Percentiles rank a stretch among this genome's conserved stretches.
Evolutionary conservation across 2,113 vertebrate genomes (phyloP).

Genomic region (Anolis sagrei): DNA sequence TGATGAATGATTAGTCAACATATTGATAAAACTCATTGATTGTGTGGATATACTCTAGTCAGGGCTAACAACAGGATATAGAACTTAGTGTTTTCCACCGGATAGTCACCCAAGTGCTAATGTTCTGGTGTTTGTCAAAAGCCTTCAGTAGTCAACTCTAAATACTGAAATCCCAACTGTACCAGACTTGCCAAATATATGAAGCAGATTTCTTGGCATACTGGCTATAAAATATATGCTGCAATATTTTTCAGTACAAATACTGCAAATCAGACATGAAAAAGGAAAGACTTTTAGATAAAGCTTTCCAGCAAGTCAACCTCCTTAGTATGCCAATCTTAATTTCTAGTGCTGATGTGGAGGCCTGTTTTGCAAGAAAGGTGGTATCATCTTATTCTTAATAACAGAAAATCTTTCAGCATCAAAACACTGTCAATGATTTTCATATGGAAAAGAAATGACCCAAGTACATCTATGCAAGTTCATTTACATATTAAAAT

Average conservation of each 20-base stretch:
- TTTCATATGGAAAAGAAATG: neutral
- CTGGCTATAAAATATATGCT: neutral
- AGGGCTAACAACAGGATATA: no score
- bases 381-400: neutral
- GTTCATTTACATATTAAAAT: neutral
- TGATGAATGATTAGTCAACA: no score
- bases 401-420: neutral
- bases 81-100: no score
- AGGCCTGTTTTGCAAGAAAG: conserved; percentile 1
- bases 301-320: neutral
- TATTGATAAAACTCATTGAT: no score
- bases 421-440: neutral
- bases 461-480: neutral
- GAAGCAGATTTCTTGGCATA: neutral
- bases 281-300: neutral
- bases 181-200: neutral
- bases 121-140: neutral
- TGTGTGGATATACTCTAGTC: no score
- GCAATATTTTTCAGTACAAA: neutral
- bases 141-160: neutral
- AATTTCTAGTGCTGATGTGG: neutral
- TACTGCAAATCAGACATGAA: neutral
- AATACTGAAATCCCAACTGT: neutral
- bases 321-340: neutral
- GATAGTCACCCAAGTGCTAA: neutral